These are phyloP conservation scores for Drosophila helvetica DNA, from an alignment of 2,888 invertebrate genomes.

Conservation along the genomic window DNA sequence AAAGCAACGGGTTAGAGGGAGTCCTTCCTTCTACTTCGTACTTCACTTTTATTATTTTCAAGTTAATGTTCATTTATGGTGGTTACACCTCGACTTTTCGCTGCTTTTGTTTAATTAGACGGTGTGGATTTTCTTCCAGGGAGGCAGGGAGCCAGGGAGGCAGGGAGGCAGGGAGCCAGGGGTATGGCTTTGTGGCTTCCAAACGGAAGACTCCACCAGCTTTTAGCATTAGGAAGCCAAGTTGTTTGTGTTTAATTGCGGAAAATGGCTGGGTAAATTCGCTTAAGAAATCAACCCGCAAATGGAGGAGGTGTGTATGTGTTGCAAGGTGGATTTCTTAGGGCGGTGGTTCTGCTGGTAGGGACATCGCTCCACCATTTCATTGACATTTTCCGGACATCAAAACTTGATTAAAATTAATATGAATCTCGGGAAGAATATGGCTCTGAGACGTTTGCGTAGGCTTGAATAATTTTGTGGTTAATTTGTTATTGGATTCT, in stretches of 20 bases:
- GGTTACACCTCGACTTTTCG: constrained; percentile 75
- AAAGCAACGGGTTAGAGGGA: constrained; percentile 11
- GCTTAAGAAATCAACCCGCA: constrained; percentile 4
- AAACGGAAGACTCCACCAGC: constrained; percentile 19
- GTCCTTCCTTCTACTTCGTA: constrained; percentile 53
- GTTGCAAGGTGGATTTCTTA: not conserved
- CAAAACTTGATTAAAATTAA: not conserved
- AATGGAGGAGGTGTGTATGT: not conserved
- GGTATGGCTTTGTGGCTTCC: not conserved
- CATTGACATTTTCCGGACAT: not conserved
- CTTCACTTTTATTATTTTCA: constrained; percentile 72
- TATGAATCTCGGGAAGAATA: not conserved
- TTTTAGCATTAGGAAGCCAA: constrained; percentile 42
- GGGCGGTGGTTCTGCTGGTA: not conserved
- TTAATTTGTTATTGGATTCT: not conserved
- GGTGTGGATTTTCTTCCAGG: constrained; percentile 69
- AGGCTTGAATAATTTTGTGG: not conserved
- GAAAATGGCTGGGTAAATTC: constrained; percentile 41
- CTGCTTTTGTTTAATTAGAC: constrained; percentile 74
- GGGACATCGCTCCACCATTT: not conserved
- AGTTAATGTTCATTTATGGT: constrained; percentile 82
- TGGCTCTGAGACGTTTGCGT: too few relatives aligned
- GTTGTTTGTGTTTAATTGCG: constrained; percentile 58
- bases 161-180: constrained; percentile 26
- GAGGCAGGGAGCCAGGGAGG: constrained; percentile 45